phyloP scores from a whole-genome alignment of 2,888 invertebrate genomes.

The Lymantria monacha region DNA sequence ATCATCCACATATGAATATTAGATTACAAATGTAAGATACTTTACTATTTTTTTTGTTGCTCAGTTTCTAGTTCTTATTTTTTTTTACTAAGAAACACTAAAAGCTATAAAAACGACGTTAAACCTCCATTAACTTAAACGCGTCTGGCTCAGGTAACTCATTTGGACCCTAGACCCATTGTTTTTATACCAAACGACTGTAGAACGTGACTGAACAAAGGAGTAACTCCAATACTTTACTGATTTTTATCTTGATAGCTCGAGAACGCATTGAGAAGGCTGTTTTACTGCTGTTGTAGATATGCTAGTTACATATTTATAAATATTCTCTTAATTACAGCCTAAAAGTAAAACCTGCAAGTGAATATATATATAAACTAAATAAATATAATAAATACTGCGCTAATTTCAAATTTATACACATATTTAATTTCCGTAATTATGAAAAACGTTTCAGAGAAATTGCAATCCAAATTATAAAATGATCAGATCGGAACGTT shows the following conservation, averaged over 20 bases:
- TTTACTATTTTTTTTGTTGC: too few species aligned
- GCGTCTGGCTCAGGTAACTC: slow-evolving; percentile 1
- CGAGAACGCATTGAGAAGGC: background rate
- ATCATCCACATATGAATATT: too few species aligned
- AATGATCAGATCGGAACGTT: too few species aligned
- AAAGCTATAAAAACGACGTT: background rate
- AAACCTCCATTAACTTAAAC: background rate
- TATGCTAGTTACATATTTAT: background rate
- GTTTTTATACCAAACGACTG: slow-evolving; percentile 18
- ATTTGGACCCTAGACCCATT: slow-evolving; percentile 14
- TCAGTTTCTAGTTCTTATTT: too few species aligned
- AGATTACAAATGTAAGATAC: too few species aligned
- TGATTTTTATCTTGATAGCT: background rate
- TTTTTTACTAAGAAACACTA: background rate
- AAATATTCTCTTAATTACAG: background rate
- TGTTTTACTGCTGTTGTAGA: background rate
- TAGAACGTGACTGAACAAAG: slow-evolving; percentile 36
- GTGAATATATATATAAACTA: too few species aligned
- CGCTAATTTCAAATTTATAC: too few species aligned
- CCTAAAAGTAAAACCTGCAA: too few species aligned
- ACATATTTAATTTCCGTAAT: too few species aligned
- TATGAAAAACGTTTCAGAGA: too few species aligned
- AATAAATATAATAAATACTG: too few species aligned
- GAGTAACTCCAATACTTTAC: slow-evolving; percentile 4
- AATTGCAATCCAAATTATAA: too few species aligned